A percentile compares a stretch with the other conserved stretches of the same genome.
Evolutionary conservation across 2,113 vertebrate genomes (phyloP).

Genomic region (Pterocles orientalis): DNA sequence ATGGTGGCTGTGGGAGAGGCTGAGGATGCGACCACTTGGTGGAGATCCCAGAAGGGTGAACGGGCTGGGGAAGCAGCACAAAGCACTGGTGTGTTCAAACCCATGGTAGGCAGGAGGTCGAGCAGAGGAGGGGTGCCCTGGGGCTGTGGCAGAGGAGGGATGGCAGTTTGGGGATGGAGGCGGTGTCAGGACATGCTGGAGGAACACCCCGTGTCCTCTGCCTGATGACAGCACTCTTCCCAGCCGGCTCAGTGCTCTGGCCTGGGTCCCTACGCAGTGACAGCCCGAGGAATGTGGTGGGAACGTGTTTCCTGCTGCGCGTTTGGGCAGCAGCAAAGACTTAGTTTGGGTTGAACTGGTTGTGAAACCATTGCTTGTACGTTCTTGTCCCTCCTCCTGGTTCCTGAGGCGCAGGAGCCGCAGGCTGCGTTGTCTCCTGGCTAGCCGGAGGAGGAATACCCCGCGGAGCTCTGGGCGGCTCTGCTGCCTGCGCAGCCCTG

Average conservation of each 20-base stretch:
- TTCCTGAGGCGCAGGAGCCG: not conserved
- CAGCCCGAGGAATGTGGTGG: not conserved
- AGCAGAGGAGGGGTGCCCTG: not conserved
- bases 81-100: not conserved
- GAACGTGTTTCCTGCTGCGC: too few species aligned
- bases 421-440: not conserved
- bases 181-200: not conserved
- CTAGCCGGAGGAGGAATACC: not conserved
- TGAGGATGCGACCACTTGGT: not conserved
- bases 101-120: accelerated
- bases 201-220: not conserved
- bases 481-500: not conserved
- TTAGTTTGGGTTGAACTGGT: not conserved
- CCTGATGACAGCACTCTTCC: not conserved
- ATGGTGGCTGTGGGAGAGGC: not conserved
- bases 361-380: not conserved
- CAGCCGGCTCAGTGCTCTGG: not conserved
- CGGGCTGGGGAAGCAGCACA: not conserved
- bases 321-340: not conserved
- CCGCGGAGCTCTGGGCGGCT: not conserved
- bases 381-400: not conserved
- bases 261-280: not conserved
- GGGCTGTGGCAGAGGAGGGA: not conserved
- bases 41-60: not conserved
- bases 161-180: not conserved